Evolutionary conservation across 2,113 vertebrate species (phyloP).

Genomic region (Pipra filicauda): DNA sequence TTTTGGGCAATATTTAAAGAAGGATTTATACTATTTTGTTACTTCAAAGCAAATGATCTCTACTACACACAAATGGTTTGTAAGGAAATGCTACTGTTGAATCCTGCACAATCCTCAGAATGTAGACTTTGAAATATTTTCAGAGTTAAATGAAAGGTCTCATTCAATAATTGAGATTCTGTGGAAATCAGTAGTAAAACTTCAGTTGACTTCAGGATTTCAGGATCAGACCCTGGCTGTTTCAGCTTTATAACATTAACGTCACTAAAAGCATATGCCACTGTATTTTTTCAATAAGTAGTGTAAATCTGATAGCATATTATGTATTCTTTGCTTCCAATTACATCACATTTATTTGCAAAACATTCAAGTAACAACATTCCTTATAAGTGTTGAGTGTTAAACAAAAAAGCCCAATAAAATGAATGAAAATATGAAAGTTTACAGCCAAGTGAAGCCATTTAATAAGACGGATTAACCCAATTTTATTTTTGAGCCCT

Average conservation of each 20-base stretch:
- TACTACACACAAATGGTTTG: not conserved
- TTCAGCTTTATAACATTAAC: not conserved
- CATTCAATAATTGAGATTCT: not conserved
- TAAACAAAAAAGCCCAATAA: not conserved
- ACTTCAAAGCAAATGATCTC: not conserved
- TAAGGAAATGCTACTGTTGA: not conserved
- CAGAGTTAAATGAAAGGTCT: not conserved
- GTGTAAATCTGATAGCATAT: not conserved
- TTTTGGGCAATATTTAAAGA: not conserved
- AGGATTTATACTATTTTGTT: not conserved
- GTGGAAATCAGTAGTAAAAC: not conserved
- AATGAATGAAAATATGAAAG: not conserved
- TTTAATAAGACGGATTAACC: slow-evolving; percentile 44
- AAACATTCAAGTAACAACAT: not conserved
- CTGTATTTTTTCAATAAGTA: not conserved
- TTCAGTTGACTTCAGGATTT: not conserved
- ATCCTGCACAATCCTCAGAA: not conserved
- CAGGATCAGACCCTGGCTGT: not conserved
- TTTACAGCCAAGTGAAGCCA: not conserved
- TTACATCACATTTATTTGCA: not conserved
- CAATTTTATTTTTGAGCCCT: slow-evolving; percentile 30
- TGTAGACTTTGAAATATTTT: not conserved
- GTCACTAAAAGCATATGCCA: not conserved
- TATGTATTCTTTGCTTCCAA: not conserved
- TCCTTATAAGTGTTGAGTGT: not conserved